Conservation (phyloP, 2,888 invertebrate genomes). For the Anodontia alba region DNA sequence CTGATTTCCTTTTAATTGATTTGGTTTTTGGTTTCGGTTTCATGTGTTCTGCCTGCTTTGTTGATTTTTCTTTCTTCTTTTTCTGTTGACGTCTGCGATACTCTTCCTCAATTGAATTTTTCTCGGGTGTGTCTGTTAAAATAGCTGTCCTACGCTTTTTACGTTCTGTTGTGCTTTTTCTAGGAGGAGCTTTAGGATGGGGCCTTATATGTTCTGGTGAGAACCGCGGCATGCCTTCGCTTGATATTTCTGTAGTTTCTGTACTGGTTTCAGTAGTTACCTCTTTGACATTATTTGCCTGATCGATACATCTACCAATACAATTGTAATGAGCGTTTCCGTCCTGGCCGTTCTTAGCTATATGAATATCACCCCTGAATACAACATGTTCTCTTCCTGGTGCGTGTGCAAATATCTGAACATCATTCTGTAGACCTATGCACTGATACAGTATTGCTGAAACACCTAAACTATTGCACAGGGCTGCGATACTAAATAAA, state of each 20-base stretch:
- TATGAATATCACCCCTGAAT: not conserved
- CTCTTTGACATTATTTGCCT: not conserved
- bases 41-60: too few relatives aligned
- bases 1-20: too few relatives aligned
- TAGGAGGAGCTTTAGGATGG: slow-evolving; percentile 29
- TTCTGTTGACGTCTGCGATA: not conserved
- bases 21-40: too few relatives aligned
- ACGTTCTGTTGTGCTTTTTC: slow-evolving; percentile 12
- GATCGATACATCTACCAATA: not conserved
- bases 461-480: slow-evolving; percentile 15
- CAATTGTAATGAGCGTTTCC: slow-evolving; percentile 26
- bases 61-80: not conserved
- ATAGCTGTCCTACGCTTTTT: slow-evolving; percentile 22
- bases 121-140: slow-evolving; percentile 32
- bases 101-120: slow-evolving; percentile 19
- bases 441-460: slow-evolving; percentile 10
- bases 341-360: not conserved
- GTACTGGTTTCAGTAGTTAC: not conserved
- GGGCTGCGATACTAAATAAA: slow-evolving; percentile 30
- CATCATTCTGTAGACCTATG: slow-evolving; percentile 9
- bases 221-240: not conserved
- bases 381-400: slow-evolving; percentile 9
- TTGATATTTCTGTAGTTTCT: not conserved
- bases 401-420: slow-evolving; percentile 16
- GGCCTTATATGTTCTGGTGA: slow-evolving; percentile 31